Percentiles rank a stretch among this genome's conserved stretches.
phyloP scores from a whole-genome alignment of 35 echinoderm and acorn worm species.

The Nesometra sesokonis region DNA sequence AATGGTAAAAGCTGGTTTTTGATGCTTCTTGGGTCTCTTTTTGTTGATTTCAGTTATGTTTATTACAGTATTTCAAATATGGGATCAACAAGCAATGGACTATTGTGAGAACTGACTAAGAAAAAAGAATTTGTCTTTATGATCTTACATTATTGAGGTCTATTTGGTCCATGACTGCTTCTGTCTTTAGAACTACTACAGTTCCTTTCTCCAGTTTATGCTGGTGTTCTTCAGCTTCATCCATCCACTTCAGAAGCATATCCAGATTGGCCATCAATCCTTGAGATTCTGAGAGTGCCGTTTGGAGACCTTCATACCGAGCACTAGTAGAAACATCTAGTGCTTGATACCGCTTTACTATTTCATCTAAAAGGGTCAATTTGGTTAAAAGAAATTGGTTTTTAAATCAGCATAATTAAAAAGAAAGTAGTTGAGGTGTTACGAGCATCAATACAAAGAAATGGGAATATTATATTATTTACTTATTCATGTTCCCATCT shows the following conservation, averaged over 20 bases:
- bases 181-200: conserved; percentile 45
- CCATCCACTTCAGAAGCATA: conserved; percentile 84
- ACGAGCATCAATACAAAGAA: too few species aligned
- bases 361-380: conserved; percentile 13
- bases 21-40: too few species aligned
- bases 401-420: background rate
- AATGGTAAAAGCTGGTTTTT: too few species aligned
- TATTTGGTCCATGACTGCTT: conserved; percentile 74
- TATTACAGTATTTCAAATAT: too few species aligned
- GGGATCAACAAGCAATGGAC: too few species aligned
- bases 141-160: conserved; percentile 72
- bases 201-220: conserved; percentile 73
- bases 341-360: conserved; percentile 65
- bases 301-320: conserved; percentile 55
- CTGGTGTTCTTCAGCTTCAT: conserved; percentile 77
- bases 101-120: too few species aligned
- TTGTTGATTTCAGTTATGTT: too few species aligned
- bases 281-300: conserved; percentile 71
- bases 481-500: too few species aligned
- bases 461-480: too few species aligned
- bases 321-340: conserved; percentile 64
- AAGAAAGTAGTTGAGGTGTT: too few species aligned
- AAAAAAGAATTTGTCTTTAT: background rate
- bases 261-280: conserved; percentile 72
- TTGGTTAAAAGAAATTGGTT: background rate